phyloP scores from a whole-genome alignment of 1,140 invertebrate genomes.

The Sycobia sp. region DNA sequence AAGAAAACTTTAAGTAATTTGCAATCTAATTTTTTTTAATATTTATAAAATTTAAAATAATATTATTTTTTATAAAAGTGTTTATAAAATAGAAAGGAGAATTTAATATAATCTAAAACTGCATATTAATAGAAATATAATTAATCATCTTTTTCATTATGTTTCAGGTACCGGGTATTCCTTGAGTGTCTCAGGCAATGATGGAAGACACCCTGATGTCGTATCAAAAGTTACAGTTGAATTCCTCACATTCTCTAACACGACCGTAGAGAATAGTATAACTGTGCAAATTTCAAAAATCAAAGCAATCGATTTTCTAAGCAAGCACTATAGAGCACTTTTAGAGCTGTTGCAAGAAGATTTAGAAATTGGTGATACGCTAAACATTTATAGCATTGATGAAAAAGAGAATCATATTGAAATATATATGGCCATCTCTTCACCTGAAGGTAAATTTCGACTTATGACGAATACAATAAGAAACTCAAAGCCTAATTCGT shows the following conservation, averaged over 20 bases:
- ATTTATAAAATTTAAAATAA: no score
- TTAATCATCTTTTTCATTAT: constrained; percentile 19
- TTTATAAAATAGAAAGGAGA: no score
- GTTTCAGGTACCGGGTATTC: constrained; percentile 68
- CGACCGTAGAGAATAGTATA: constrained; percentile 81
- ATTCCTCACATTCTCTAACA: constrained; percentile 80
- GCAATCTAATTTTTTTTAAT: no score
- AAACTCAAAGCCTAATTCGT: no score
- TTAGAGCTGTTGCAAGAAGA: constrained; percentile 71
- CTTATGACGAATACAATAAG: no score
- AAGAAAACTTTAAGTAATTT: no score
- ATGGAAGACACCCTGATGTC: constrained; percentile 85
- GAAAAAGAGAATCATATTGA: constrained; percentile 71
- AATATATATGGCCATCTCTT: constrained; percentile 67
- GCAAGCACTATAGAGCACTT: constrained; percentile 74
- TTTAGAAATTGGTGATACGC: constrained; percentile 67
- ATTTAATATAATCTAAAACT: no score
- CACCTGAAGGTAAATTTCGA: constrained; percentile 48
- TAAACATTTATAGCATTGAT: constrained; percentile 76
- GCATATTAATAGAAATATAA: no score
- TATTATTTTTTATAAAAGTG: no score
- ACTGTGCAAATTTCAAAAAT: constrained; percentile 76
- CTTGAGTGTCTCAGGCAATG: constrained; percentile 83
- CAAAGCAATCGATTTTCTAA: constrained; percentile 75
- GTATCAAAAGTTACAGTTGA: constrained; percentile 82